Conservation (phyloP, 1,140 invertebrate species). For the Rhizoglyphus robini region DNA sequence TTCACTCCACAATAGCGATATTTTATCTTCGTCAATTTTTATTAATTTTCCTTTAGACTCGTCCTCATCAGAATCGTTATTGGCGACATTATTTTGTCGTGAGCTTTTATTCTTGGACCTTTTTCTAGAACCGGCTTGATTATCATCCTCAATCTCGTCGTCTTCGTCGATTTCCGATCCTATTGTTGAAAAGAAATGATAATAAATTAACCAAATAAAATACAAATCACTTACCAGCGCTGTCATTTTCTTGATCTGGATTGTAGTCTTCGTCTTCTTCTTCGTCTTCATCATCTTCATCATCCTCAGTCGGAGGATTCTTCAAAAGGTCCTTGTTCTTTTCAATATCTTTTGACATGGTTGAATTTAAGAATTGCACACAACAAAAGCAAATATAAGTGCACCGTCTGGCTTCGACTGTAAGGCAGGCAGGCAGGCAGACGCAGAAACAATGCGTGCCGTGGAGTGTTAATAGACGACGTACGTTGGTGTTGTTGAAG, state of each 20-base stretch:
- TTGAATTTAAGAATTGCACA: neutral
- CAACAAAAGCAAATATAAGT: neutral
- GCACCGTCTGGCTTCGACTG: too few relatives aligned
- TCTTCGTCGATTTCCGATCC: constrained; percentile 7
- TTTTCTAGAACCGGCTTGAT: constrained; percentile 1
- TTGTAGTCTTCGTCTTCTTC: constrained; percentile 16
- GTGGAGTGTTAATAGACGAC: neutral
- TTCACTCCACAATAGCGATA: constrained; percentile 7
- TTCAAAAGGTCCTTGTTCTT: neutral
- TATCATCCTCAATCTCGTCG: constrained; percentile 1
- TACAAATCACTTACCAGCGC: neutral
- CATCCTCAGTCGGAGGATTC: neutral
- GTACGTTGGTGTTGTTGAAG: neutral
- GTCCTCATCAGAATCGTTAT: too few relatives aligned
- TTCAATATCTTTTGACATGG: neutral
- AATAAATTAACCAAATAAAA: neutral
- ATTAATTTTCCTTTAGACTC: neutral
- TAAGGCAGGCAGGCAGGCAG: too few relatives aligned
- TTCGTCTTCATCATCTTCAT: constrained; percentile 13
- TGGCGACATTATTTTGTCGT: neutral
- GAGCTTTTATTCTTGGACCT: neutral
- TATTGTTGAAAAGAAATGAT: neutral
- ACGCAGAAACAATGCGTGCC: neutral
- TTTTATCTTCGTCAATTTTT: neutral
- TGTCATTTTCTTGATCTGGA: neutral